These are phyloP conservation scores for Norana najaformis DNA, from an alignment of 2,888 invertebrate species.

Conservation along the genomic window DNA sequence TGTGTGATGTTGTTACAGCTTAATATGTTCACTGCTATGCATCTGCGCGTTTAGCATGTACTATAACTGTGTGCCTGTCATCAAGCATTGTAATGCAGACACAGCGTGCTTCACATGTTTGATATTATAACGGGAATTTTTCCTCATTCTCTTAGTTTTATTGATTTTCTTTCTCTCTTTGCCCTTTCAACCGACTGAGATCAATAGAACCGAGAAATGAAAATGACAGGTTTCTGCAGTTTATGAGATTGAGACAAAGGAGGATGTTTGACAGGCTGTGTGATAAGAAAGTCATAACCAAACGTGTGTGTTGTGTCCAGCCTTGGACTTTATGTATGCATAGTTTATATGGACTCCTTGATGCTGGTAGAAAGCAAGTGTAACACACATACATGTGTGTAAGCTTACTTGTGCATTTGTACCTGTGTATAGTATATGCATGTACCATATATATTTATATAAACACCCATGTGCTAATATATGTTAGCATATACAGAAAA, in stretches of 20 bases:
- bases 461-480: background rate
- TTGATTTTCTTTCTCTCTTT: constrained; percentile 5
- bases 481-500: too few species aligned
- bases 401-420: too few species aligned
- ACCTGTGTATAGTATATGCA: background rate
- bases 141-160: background rate
- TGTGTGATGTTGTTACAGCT: too few species aligned
- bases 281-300: background rate
- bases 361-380: background rate
- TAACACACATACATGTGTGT: background rate
- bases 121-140: background rate
- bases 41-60: too few species aligned
- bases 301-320: background rate
- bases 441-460: background rate
- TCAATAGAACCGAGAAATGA: background rate
- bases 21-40: too few species aligned
- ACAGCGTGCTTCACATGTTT: background rate
- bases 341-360: background rate
- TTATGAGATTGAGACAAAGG: background rate
- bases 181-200: background rate
- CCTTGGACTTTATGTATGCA: background rate
- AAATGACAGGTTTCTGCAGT: background rate
- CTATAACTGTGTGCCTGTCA: too few species aligned
- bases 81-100: background rate
- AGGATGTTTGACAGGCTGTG: background rate